Conservation (phyloP, 2,797 vertebrate species). For the Silurus aristotelis region DNA sequence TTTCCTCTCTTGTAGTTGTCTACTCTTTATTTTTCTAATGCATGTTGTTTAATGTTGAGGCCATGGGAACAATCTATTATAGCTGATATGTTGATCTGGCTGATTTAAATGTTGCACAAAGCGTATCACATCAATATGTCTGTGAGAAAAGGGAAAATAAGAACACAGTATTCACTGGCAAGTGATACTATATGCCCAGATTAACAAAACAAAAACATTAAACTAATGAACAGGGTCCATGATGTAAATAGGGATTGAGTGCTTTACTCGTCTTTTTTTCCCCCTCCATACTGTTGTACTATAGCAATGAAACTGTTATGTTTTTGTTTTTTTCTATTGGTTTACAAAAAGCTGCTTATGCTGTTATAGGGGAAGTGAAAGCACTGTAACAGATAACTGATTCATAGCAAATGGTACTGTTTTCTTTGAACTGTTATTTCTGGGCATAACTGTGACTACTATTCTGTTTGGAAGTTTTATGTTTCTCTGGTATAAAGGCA, state of each 20-base stretch:
- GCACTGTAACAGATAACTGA: background rate
- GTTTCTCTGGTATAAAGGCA: background rate
- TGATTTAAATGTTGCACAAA: background rate
- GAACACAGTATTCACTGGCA: background rate
- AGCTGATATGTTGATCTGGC: background rate
- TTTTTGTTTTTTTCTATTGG: background rate
- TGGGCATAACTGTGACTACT: background rate
- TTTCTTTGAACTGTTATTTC: conserved; percentile 8
- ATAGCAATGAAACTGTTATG: background rate
- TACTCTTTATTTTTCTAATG: background rate
- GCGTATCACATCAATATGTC: background rate
- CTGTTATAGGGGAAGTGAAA: conserved; percentile 1
- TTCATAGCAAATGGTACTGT: conserved; percentile 3
- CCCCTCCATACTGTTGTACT: background rate
- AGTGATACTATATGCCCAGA: background rate
- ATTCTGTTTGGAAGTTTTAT: background rate
- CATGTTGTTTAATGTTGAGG: background rate
- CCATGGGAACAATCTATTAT: background rate
- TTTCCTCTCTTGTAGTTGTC: background rate
- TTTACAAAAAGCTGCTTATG: conserved; percentile 5
- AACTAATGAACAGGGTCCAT: background rate
- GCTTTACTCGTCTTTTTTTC: background rate
- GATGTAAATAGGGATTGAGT: background rate
- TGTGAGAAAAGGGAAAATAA: background rate
- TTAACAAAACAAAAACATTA: background rate